These are phyloP conservation scores for Scrobipalpa atriplicella DNA, from an alignment of 2,888 invertebrate species.

Conservation along the genomic window DNA sequence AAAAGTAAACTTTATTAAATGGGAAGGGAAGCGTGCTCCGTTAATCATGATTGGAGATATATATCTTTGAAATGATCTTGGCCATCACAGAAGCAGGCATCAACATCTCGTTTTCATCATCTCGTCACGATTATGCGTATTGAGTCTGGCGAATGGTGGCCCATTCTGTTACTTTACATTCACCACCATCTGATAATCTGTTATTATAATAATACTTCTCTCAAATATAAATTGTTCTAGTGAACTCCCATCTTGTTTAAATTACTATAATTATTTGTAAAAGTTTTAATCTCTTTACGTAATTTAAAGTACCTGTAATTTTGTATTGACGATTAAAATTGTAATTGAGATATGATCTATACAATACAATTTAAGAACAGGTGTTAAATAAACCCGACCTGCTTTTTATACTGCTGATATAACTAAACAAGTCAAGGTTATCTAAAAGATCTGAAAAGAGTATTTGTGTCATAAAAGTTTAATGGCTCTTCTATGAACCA, in stretches of 20 bases:
- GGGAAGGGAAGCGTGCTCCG: background rate
- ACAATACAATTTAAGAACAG: no score
- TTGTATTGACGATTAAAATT: background rate
- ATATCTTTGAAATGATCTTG: constrained; percentile 1
- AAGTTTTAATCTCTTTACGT: background rate
- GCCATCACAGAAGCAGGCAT: no score
- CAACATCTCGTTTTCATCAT: background rate
- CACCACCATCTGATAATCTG: background rate
- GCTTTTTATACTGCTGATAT: no score
- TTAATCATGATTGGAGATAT: constrained; percentile 8
- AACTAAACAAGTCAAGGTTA: no score
- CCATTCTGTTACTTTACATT: background rate
- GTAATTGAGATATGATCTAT: constrained; percentile 5
- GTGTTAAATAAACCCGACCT: no score
- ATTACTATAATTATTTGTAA: background rate
- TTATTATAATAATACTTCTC: background rate
- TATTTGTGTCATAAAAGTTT: no score
- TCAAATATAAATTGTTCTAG: background rate
- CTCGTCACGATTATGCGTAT: background rate
- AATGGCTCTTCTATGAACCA: no score
- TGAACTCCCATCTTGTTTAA: background rate
- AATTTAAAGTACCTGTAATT: background rate
- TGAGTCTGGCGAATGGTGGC: background rate
- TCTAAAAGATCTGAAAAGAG: no score
- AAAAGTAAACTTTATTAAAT: background rate